Conservation (phyloP, 2,797 vertebrate species). For the Mycteria americana region DNA sequence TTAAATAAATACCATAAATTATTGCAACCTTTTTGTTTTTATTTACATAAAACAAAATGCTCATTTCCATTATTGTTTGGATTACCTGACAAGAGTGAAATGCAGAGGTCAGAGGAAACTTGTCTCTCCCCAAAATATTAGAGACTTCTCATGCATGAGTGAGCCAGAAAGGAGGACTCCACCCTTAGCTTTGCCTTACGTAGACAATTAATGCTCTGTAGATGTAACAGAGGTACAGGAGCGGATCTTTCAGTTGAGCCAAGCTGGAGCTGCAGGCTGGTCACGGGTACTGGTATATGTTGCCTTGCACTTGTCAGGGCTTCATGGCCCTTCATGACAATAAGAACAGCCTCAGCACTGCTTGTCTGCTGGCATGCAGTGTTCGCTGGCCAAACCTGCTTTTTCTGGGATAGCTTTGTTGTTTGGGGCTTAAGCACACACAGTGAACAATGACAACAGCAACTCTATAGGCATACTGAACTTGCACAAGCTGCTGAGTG, state of each 20-base stretch:
- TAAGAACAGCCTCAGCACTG: background rate
- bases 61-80: constrained; percentile 28
- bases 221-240: background rate
- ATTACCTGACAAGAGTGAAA: constrained; percentile 13
- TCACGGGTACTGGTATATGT: background rate
- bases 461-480: background rate
- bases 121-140: background rate
- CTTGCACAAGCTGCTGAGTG: background rate
- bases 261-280: background rate
- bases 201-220: background rate
- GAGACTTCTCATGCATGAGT: background rate
- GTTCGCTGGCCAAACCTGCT: background rate
- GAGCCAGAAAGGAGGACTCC: background rate
- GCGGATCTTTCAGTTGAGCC: background rate
- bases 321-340: background rate
- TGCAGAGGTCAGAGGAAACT: background rate
- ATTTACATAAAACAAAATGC: constrained; percentile 55
- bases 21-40: constrained; percentile 45
- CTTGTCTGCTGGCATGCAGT: background rate
- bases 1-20: constrained; percentile 62
- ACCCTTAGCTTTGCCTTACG: background rate
- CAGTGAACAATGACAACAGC: background rate
- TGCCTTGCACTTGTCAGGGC: background rate
- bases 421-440: background rate
- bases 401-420: background rate